These are phyloP conservation scores for Nemopilema nomurai DNA, from an alignment of 30 jellyfish, hydroid and myxozoan species.

Conservation along the genomic window DNA sequence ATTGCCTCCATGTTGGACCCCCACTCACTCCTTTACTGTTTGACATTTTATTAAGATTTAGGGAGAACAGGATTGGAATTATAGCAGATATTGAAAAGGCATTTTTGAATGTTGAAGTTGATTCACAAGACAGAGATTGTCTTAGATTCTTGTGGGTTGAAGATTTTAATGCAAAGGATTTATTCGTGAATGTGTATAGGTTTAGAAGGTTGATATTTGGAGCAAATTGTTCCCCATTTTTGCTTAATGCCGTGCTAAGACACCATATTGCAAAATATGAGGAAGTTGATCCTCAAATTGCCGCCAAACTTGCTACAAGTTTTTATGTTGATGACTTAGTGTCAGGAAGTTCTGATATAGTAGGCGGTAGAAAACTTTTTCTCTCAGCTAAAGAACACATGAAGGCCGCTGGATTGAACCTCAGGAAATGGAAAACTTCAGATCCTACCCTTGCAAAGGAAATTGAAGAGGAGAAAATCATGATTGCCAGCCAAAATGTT, in stretches of 20 bases:
- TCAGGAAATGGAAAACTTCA: conserved; percentile 41
- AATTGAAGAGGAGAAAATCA: background rate
- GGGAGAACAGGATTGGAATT: too few relatives aligned
- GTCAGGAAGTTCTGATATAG: conserved; percentile 28
- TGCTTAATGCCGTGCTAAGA: conserved; percentile 53
- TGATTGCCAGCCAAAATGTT: background rate
- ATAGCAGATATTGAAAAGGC: too few relatives aligned
- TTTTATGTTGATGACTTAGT: conserved; percentile 59
- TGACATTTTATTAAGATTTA: too few relatives aligned
- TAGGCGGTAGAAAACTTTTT: conserved; percentile 24
- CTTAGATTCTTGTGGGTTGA: too few relatives aligned
- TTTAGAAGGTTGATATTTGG: conserved; percentile 4
- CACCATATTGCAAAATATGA: conserved; percentile 29
- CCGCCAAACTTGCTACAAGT: conserved; percentile 5
- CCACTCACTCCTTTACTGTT: too few relatives aligned
- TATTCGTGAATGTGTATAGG: background rate
- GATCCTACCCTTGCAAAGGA: conserved; percentile 12
- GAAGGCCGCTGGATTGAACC: conserved; percentile 48
- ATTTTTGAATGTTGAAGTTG: too few relatives aligned
- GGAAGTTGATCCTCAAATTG: conserved; percentile 32
- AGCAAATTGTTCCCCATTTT: conserved; percentile 40
- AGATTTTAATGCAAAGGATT: too few relatives aligned
- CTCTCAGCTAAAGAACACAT: conserved; percentile 22
- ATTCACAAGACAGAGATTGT: too few relatives aligned
- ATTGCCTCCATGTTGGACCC: too few relatives aligned